Base-by-base conservation (phyloP, 2,113 vertebrate genomes). In the Catharus minimus region DNA sequence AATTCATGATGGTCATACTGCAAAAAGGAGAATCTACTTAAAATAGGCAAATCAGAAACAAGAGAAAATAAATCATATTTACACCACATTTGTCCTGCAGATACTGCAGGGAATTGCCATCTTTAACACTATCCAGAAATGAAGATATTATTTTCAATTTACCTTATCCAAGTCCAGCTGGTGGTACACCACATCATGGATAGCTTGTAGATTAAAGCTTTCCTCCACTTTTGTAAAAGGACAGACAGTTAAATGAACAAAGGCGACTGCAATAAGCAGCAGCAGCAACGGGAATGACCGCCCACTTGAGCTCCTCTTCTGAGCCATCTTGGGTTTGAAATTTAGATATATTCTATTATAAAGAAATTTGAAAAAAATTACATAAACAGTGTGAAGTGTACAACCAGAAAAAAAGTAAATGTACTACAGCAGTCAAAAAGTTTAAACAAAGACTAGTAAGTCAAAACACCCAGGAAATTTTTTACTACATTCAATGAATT, bases 171-270 rank as follows among this genome's bases (percentile, higher is more conserved):
- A 85, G 38, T 98, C 96, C 82, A 98, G 94, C 44, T 97, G 97
- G 96, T 99, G 98, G 93, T 98, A 99, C 13, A 99, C 92, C 93
- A 99, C 97, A 87, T 99, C 99, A 33, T 99, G 99, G 17, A 89
- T 88, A 4, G 99, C 99, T 96, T 99, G 99, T 46, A 99, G 95
- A 65, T 98, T 99, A 92, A 99, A 99, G 91, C 99, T 99, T 90
- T 99, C 99, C 75, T 99, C 99, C 38, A 99, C 99, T 97, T 99
- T 99, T 11, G 98, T 98, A 60, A 98, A 99, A 19, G 99, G 99
- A 62, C 99, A 99, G 49, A 96, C 73, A 3, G 97, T 74, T 65
- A 99, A 92, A 97, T 99, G 99, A 74, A 98, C 17, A 10, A 97
- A 85, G 12, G 97, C 96, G 2, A 98, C 97, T 0, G 62, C 69